Evolutionary conservation across 1,140 invertebrate genomes (phyloP).

Genomic region (Megalopta genalis): DNA sequence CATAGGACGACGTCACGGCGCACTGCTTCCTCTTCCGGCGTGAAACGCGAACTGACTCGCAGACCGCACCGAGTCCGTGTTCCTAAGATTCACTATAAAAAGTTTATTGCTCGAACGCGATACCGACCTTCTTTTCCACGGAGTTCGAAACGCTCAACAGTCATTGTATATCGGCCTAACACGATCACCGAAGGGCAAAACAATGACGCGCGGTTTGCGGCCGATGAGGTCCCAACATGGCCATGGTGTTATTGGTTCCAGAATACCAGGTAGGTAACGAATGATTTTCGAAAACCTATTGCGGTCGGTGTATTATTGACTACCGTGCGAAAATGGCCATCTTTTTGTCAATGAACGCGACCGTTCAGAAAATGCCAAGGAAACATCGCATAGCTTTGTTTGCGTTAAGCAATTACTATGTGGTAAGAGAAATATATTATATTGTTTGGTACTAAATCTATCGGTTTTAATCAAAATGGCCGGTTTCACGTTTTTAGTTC

Average conservation of each 20-base stretch:
- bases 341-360: too few species aligned
- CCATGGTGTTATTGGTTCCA: not conserved
- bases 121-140: not conserved
- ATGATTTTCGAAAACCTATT: not conserved
- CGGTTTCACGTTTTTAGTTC: too few species aligned
- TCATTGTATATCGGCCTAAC: not conserved
- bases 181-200: not conserved
- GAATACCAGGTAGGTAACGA: not conserved
- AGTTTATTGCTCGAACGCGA: slow-evolving; percentile 34
- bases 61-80: slow-evolving; percentile 11
- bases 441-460: too few species aligned
- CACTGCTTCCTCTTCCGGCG: slow-evolving; percentile 35
- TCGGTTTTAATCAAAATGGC: too few species aligned
- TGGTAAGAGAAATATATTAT: too few species aligned
- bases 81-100: slow-evolving; percentile 36
- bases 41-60: slow-evolving; percentile 32
- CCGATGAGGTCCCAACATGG: not conserved
- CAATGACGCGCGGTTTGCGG: not conserved
- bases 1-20: not conserved
- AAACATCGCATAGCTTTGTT: too few species aligned
- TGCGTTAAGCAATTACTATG: too few species aligned
- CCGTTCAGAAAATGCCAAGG: too few species aligned
- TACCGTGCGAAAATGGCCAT: too few species aligned
- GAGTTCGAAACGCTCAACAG: not conserved
- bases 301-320: not conserved